phyloP scores from a whole-genome alignment of 2,797 vertebrate species.

The Odontamblyopus rebecca region DNA sequence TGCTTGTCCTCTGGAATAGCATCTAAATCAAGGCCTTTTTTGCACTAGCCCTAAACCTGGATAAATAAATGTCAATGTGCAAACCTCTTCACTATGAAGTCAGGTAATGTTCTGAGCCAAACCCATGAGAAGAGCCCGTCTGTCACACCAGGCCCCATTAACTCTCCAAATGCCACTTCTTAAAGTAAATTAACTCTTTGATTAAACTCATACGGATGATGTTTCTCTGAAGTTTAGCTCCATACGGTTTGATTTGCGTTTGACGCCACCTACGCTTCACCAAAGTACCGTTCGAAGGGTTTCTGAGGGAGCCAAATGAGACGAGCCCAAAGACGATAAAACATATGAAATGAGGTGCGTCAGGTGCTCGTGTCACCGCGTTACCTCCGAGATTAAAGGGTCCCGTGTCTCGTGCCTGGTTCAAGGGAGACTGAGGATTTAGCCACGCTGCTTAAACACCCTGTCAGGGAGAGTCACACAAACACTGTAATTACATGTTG shows the following conservation, averaged over 20 bases:
- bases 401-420: slow-evolving; percentile 73
- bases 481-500: slow-evolving; percentile 79
- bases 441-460: slow-evolving; percentile 75
- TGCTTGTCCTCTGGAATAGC: too few relatives aligned
- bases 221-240: slow-evolving; percentile 67
- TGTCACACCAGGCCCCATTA: slow-evolving; percentile 22
- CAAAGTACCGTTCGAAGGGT: slow-evolving; percentile 43
- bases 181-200: slow-evolving; percentile 58
- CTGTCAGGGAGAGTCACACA: slow-evolving; percentile 76
- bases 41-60: neutral
- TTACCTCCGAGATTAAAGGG: slow-evolving; percentile 76
- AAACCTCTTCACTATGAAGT: neutral
- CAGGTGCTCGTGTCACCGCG: slow-evolving; percentile 71
- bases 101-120: neutral
- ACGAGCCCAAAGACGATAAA: slow-evolving; percentile 70
- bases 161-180: slow-evolving; percentile 40
- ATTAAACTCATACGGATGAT: slow-evolving; percentile 68
- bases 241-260: slow-evolving; percentile 41
- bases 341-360: slow-evolving; percentile 76
- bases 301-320: slow-evolving; percentile 45
- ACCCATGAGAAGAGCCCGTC: slow-evolving; percentile 9
- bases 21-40: slow-evolving; percentile 10
- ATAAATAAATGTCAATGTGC: neutral
- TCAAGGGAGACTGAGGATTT: slow-evolving; percentile 78
- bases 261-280: slow-evolving; percentile 59